Evolutionary conservation across 2,888 invertebrate genomes (phyloP).

Genomic region (Oscheius sp.): DNA sequence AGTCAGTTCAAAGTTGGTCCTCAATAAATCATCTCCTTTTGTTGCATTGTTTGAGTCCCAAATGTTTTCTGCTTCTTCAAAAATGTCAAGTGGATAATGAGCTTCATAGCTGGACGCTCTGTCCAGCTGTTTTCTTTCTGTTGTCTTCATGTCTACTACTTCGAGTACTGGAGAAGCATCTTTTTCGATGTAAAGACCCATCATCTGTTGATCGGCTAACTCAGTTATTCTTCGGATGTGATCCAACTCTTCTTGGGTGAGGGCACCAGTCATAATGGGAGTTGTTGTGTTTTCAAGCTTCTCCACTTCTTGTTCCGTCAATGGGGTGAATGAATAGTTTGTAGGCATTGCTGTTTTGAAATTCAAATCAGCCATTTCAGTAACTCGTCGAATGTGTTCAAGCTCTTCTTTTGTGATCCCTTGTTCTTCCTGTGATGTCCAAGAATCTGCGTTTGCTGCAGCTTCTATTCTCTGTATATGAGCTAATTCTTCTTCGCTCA

Average conservation of each 20-base stretch:
- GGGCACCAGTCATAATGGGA: conserved; percentile 21
- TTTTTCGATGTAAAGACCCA: conserved; percentile 8
- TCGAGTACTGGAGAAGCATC: background rate
- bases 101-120: conserved; percentile 15
- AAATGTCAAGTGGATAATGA: conserved; percentile 15
- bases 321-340: too few species aligned
- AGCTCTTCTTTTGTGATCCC: conserved; percentile 48
- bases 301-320: background rate
- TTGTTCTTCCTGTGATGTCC: background rate
- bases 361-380: conserved; percentile 39
- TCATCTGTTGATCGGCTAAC: conserved; percentile 31
- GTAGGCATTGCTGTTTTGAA: background rate
- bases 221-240: conserved; percentile 42
- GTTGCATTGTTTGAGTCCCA: background rate
- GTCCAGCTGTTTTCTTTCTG: background rate
- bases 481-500: conserved; percentile 63
- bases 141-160: background rate
- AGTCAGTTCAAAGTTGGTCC: conserved; percentile 8
- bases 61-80: background rate
- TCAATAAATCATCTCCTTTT: background rate
- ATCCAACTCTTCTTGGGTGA: conserved; percentile 45
- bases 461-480: conserved; percentile 41
- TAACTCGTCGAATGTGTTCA: conserved; percentile 48
- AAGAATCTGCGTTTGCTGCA: background rate
- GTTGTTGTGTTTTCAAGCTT: background rate